A percentile compares a stretch with the other conserved stretches of the same genome.
These are phyloP conservation scores for Baronia brevicornis DNA, from an alignment of 2,888 invertebrate genomes.

Conservation along the genomic window DNA sequence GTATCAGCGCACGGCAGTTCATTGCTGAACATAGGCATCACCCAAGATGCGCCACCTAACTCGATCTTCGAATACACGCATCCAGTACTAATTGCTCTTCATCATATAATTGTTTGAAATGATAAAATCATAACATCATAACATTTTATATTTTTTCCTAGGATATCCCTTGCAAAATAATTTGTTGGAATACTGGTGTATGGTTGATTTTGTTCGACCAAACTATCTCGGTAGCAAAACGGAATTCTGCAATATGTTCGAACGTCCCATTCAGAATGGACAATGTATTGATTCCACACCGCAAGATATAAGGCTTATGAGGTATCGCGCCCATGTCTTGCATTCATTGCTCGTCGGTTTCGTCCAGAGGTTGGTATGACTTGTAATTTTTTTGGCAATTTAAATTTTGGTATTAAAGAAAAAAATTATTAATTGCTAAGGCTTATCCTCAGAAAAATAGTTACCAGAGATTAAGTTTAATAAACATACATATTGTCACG, in stretches of 20 bases:
- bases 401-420: background rate
- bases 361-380: conserved; percentile 84
- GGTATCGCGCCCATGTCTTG: conserved; percentile 95
- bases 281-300: conserved; percentile 98
- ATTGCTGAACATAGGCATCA: too few species aligned
- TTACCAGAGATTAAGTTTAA: too few species aligned
- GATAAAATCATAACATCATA: too few species aligned
- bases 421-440: too few species aligned
- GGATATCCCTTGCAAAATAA: conserved; percentile 99
- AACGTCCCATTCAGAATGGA: conserved; percentile 98
- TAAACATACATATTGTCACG: too few species aligned
- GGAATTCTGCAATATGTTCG: conserved; percentile 99
- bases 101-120: too few species aligned
- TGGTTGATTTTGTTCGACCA: conserved; percentile 99
- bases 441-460: too few species aligned
- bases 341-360: conserved; percentile 96
- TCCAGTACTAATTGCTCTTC: too few species aligned
- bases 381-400: background rate
- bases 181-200: conserved; percentile 97
- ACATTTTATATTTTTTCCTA: conserved; percentile 28
- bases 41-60: too few species aligned
- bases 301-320: conserved; percentile 94
- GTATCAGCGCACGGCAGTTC: too few species aligned
- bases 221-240: conserved; percentile 97
- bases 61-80: too few species aligned